Evolutionary conservation across 2,113 vertebrate genomes (phyloP), one percentile per base, ranked within the genome.

Genomic region (Passer montanus): DNA sequence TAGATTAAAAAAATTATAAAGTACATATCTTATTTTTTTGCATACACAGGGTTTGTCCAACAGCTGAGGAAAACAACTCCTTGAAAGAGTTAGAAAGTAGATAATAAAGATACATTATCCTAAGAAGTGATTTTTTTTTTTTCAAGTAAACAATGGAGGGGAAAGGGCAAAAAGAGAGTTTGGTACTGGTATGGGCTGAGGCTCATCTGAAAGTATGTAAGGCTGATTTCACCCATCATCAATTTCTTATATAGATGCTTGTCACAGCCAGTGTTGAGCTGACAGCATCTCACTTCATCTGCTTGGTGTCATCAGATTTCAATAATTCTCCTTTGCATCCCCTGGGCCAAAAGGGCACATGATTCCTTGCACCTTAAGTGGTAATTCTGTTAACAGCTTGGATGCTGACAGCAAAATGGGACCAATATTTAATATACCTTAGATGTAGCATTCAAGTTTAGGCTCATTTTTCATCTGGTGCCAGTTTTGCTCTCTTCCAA

Each of bases 211-310:
- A 86, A 93, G 15, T 27, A 7, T 26, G 10, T 27, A 39, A 75
- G 68, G 55, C 77, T 88, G 43, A 75, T 94, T 84, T 84, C 53
- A 67, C 33, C 49, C 66, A 33, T 64, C 74, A 79, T 87, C 84
- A 75, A 1, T 92, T 87, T 82, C 52, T 81, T 84, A 28, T 70
- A 53, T 47, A 75, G 86, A 56, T 78, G 15, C 16, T 3, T 31
- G 70, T 86, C 76, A 35, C 52, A 68, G 59, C 47, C 76, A 37
- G 44, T 52, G 19, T n/a, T 64, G 75, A 68, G 47, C 69, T 67
- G 59, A 81, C 56, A 87, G 56, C 47, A 56, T 94, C 73, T 92
- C 87, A 58, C 26, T 88, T 96, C 27, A 31, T 86, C 85, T 90
- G 37, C 59, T 81, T 59, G 22, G 53, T 86, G 68, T 84, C 50